phyloP scores from a whole-genome alignment of 2,797 vertebrate species.

The Aplochiton taeniatus region DNA sequence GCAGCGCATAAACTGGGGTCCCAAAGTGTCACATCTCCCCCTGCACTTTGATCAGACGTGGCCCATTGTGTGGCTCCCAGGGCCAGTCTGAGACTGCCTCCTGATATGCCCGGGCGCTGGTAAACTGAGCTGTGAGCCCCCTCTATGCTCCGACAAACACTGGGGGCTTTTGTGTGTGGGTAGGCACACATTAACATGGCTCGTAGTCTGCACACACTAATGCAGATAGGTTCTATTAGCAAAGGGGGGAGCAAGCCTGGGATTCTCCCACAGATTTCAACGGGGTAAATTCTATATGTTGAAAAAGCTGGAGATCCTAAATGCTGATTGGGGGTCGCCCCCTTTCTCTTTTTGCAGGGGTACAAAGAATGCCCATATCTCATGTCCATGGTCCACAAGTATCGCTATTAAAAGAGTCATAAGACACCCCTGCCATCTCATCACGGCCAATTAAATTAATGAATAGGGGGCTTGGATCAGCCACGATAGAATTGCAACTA shows the following conservation, averaged over 20 bases:
- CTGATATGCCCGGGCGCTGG: slow-evolving; percentile 67
- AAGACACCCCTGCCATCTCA: slow-evolving; percentile 66
- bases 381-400: slow-evolving; percentile 65
- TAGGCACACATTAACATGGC: slow-evolving; percentile 6
- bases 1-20: slow-evolving; percentile 70
- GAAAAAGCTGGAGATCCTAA: slow-evolving; percentile 64
- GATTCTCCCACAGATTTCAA: slow-evolving; percentile 56
- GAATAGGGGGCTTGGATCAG: slow-evolving; percentile 69
- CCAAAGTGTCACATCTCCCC: slow-evolving; percentile 68
- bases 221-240: slow-evolving; percentile 53
- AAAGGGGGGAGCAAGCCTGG: slow-evolving; percentile 31
- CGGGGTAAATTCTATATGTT: slow-evolving; percentile 69
- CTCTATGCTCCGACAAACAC: slow-evolving; percentile 76
- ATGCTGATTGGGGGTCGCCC: slow-evolving; percentile 58
- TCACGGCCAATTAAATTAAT: slow-evolving; percentile 73
- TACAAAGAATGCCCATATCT: slow-evolving; percentile 67
- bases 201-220: slow-evolving; percentile 10
- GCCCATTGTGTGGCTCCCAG: slow-evolving; percentile 76
- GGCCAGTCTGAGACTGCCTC: slow-evolving; percentile 67
- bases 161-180: slow-evolving; percentile 71
- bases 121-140: slow-evolving; percentile 84
- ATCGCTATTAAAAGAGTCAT: slow-evolving; percentile 58
- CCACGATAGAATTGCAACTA: slow-evolving; percentile 46
- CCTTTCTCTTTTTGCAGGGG: slow-evolving; percentile 48
- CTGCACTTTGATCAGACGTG: slow-evolving; percentile 82